Evolutionary conservation across 2,888 invertebrate species (phyloP), one percentile per base, ranked within the genome.

Genomic region (Macropis europaea): DNA sequence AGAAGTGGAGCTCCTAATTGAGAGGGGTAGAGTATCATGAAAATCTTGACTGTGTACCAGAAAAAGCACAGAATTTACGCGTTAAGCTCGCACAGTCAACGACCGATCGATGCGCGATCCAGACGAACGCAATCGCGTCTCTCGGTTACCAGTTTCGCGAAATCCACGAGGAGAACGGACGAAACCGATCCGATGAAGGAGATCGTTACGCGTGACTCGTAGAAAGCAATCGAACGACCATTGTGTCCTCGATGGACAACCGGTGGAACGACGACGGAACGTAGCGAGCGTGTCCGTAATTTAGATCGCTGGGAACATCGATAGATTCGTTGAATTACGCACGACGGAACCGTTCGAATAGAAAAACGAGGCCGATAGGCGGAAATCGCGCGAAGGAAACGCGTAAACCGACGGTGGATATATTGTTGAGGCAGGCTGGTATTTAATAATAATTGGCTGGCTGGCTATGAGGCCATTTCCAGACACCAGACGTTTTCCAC

Each of bases 391-490:
- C 13, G 5, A n/a, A 32, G 15, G n/a, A 61, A 22, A 26, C 9
- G 11, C 19, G 19, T n/a, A 3, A n/a, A 32, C 13, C 45, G 26
- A 63, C 26, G 24, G 43, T 15, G n/a, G n/a, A n/a, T n/a, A n/a
- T n/a, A 66, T 64, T 64, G 68, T 68, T 53, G 26, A 24, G 15
- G 28, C 34, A 2, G 2, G 22, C 5, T 6, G 42, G 32, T 28
- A 30, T 73, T 73, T 57, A 48, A 56, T 76, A 68, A 76, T 70
- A 56, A 80, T 77, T 72, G 42, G 67, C 57, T 59, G 68, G 67
- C 26, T 30, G 40, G 3, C 9, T n/a, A n/a, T n/a, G n/a, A n/a
- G 36, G 36, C 28, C 38, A 48, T 60, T 54, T 56, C 56, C 13
- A 22, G n/a, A 19, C 28, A 9, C 26, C 11, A 24, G 6, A n/a